A percentile compares a stretch with the other conserved stretches of the same genome.
phyloP scores from a whole-genome alignment of 1,140 invertebrate species.

The Hypothenemus hampei region DNA sequence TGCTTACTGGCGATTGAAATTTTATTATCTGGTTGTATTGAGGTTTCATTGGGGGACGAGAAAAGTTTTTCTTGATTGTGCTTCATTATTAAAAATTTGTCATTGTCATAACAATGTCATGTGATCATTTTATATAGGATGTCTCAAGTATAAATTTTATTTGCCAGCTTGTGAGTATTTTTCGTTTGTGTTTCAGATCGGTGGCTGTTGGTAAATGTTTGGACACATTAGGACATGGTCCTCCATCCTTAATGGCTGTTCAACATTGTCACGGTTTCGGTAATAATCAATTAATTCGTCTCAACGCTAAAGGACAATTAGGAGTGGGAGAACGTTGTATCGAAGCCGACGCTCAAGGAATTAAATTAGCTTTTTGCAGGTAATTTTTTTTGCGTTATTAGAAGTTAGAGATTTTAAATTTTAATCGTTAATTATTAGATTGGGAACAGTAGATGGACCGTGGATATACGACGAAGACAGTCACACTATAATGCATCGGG shows the following conservation, averaged over 20 bases:
- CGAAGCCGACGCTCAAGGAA: conserved; percentile 76
- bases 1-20: conserved; percentile 10
- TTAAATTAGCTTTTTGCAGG: conserved; percentile 84
- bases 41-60: too few species aligned
- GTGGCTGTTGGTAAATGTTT: conserved; percentile 73
- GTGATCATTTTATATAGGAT: too few species aligned
- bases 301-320: conserved; percentile 92
- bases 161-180: too few species aligned
- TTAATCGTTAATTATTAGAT: conserved; percentile 5
- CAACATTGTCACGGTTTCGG: conserved; percentile 87
- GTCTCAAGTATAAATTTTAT: too few species aligned
- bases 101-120: too few species aligned
- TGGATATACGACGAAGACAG: conserved; percentile 82
- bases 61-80: too few species aligned
- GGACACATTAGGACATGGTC: conserved; percentile 60
- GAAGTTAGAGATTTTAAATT: too few species aligned
- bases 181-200: conserved; percentile 58
- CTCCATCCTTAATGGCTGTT: conserved; percentile 43
- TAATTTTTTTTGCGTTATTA: too few species aligned
- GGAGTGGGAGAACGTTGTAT: conserved; percentile 94
- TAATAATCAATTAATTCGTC: conserved; percentile 89
- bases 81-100: too few species aligned
- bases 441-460: conserved; percentile 85
- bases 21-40: too few species aligned
- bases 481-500: conserved; percentile 71